Evolutionary conservation across 2,888 invertebrate genomes (phyloP), one percentile per base, ranked within the genome.

Genomic region (Troides helena): DNA sequence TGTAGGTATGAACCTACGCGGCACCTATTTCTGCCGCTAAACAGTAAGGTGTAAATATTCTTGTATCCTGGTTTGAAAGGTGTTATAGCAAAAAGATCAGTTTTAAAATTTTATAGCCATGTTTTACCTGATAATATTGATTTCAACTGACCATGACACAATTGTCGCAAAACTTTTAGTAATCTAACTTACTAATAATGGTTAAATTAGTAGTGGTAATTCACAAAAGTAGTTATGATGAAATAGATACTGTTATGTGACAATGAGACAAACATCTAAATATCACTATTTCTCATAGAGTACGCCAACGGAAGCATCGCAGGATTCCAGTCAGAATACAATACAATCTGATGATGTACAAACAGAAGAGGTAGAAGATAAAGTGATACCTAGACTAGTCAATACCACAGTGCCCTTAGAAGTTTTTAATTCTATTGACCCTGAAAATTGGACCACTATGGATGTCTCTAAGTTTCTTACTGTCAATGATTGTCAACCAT

Each of bases 401-500:
- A 95, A 95, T 80, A 92, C 92, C 58, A 87, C 83, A 25, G 93
- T 85, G 82, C 92, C 85, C 85, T 84, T 88, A 86, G 93, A 85
- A 77, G 86, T 82, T 84, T 93, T 85, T 85, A 95, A 84, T 81
- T 94, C 84, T 74, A 90, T 91, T 1, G 89, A 91, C 10, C 90
- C 91, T 1, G 90, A 89, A 62, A 85, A 85, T 70, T 98, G 98
- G 99, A 96, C 95, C 73, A 94, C 96, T 0, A 74, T 83, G 74
- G 98, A 98, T 83, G 98, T 98, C 12, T 96, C 96, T 30, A 96
- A 97, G 85, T 99, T 98, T 90, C 94, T 99, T 66, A 95, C 96
- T 63, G 96, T 97, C 60, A 98, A 98, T 85, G 98, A 98, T 84
- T 96, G 95, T 78, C 95, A 95, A 69, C 95, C 95, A 14, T 95